Evolutionary conservation across 2,888 invertebrate genomes (phyloP), one percentile per base, ranked within the genome.

Genomic region (Drosophila robusta): DNA sequence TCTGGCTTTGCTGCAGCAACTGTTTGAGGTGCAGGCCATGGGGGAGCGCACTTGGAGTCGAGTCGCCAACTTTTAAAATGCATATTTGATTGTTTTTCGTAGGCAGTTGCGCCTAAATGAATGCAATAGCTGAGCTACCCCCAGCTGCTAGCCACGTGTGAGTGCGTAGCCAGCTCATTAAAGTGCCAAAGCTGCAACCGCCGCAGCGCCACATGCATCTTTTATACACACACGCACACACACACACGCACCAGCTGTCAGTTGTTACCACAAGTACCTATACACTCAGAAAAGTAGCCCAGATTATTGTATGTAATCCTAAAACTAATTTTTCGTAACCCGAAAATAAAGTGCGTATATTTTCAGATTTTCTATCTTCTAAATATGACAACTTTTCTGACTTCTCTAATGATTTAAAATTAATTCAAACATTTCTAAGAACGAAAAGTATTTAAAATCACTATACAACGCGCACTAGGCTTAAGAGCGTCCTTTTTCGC

Each of bases 1-100:
- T 29, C 29, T 1, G 29, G 29, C 29, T 29, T 22, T 22, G 22
- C 22, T 72, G 75, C 60, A 65, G 65, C 82, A 61, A 66, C 78
- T 82, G 73, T 82, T 81, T 82, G 83, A 87, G 83, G 76, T 83
- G 86, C 86, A 78, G 70, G 73, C 86, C 63, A 87, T 87, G 82
- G 62, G 82, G 85, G 70, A 83, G 80, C 70, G 42, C 74, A 69
- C 62, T 54, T 67, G 72, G 60, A 70, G 72, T 56, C 58, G 69
- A 54, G 49, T 66, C 65, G 75, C 70, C 75, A 81, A 85, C 80
- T 85, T 83, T 85, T 82, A 87, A 88, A 84, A 88, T 84, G 86
- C 83, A 84, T 84, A 82, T 88, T 84, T 86, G 80, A 84, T 86
- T 88, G 77, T 88, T 62, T 82, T 76, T 56, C 41, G 42, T 55